phyloP scores from a whole-genome alignment of 2,113 vertebrate genomes.

The Calypte anna region DNA sequence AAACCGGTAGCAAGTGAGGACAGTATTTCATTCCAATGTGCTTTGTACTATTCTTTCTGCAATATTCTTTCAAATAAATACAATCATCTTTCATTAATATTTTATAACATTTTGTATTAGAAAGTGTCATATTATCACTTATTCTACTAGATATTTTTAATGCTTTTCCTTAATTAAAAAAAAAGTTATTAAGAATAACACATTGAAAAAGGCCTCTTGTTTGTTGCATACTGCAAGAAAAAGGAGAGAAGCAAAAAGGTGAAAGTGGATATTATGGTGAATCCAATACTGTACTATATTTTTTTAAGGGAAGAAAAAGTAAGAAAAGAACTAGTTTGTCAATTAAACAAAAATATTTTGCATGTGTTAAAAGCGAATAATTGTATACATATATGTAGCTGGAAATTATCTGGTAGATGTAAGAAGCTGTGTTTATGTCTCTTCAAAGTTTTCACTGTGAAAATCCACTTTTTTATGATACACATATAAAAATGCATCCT shows the following conservation, averaged over 20 bases:
- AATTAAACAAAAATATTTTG: neutral
- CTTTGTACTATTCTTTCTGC: neutral
- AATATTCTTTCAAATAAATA: neutral
- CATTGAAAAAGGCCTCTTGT: neutral
- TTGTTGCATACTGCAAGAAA: neutral
- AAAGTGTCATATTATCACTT: neutral
- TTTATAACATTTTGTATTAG: neutral
- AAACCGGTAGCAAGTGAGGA: neutral
- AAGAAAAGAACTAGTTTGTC: neutral
- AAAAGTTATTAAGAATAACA: neutral
- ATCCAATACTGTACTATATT: neutral
- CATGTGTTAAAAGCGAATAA: neutral
- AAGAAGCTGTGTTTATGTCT: neutral
- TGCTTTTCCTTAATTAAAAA: neutral
- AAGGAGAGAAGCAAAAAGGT: neutral
- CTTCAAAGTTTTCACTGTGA: neutral
- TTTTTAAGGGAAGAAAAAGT: neutral
- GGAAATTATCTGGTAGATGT: neutral
- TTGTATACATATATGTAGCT: neutral
- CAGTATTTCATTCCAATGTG: neutral
- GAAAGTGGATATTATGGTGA: neutral
- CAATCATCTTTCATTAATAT: neutral
- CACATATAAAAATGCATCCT: neutral
- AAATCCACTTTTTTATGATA: neutral
- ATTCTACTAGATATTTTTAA: neutral